A percentile compares a stretch with the other conserved stretches of the same genome.
Conservation (phyloP, 2,113 vertebrate species). For the Procapra przewalskii region DNA sequence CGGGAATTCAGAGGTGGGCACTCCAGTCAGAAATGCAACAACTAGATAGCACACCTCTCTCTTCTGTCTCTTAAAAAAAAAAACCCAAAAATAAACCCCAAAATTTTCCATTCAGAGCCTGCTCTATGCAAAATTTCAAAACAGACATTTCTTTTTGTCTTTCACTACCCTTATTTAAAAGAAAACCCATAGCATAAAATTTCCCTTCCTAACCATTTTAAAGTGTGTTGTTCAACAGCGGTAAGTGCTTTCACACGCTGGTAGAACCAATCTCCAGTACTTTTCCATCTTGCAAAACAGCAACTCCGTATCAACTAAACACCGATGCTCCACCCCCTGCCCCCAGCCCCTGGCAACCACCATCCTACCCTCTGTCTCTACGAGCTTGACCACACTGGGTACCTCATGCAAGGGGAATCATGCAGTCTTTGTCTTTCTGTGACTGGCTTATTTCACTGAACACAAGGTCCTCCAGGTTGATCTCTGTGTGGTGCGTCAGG, state of each 20-base stretch:
- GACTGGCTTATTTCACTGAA: background rate
- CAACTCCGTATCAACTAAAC: background rate
- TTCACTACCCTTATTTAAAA: background rate
- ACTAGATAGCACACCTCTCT: background rate
- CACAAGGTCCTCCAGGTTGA: background rate
- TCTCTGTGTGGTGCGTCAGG: background rate
- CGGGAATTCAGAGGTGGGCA: accelerated
- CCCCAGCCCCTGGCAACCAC: background rate
- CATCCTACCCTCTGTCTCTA: background rate
- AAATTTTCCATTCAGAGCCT: background rate
- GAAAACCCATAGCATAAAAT: background rate
- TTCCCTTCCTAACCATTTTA: background rate
- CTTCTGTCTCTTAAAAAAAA: background rate
- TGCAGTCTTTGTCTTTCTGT: background rate
- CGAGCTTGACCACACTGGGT: background rate
- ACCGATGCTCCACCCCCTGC: accelerated
- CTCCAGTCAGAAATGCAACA: background rate
- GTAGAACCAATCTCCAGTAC: background rate
- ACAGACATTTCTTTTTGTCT: background rate
- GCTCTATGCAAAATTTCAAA: background rate
- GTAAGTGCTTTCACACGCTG: background rate
- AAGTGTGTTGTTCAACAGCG: background rate
- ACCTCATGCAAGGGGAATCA: background rate
- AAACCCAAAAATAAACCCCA: background rate
- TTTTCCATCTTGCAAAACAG: background rate